phyloP scores from a whole-genome alignment of 2,888 invertebrate species.

The Chouioia cunea region DNA sequence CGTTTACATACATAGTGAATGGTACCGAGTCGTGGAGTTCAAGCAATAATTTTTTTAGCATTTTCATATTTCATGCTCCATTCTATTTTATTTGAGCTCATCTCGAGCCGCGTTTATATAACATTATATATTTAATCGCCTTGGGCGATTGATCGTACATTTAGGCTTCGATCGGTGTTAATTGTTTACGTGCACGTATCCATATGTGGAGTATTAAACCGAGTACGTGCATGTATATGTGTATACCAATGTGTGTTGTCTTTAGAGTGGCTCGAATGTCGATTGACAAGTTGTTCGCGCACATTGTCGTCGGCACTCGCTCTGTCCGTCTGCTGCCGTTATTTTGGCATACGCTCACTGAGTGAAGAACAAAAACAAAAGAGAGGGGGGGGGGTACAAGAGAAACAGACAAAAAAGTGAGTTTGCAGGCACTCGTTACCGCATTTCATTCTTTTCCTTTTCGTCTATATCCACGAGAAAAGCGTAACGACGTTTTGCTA shows the following conservation, averaged over 20 bases:
- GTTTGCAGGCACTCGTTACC: constrained; percentile 20
- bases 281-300: constrained; percentile 40
- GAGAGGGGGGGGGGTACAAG: neutral
- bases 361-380: neutral
- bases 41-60: constrained; percentile 5
- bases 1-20: no score
- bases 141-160: constrained; percentile 39
- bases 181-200: constrained; percentile 2
- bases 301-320: constrained; percentile 11
- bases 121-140: constrained; percentile 39
- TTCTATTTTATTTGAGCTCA: constrained; percentile 15
- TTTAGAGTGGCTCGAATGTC: constrained; percentile 28
- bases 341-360: neutral
- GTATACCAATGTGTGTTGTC: neutral
- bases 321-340: neutral
- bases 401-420: constrained; percentile 1
- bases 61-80: constrained; percentile 4
- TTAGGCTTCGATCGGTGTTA: constrained; percentile 44
- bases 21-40: constrained; percentile 12
- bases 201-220: neutral
- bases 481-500: constrained; percentile 18
- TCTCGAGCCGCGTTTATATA: constrained; percentile 18
- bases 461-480: neutral
- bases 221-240: neutral
- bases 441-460: neutral